Evolutionary conservation across 1,140 invertebrate genomes (phyloP), one percentile per base, ranked within the genome.

Genomic region (Heliothis virescens): DNA sequence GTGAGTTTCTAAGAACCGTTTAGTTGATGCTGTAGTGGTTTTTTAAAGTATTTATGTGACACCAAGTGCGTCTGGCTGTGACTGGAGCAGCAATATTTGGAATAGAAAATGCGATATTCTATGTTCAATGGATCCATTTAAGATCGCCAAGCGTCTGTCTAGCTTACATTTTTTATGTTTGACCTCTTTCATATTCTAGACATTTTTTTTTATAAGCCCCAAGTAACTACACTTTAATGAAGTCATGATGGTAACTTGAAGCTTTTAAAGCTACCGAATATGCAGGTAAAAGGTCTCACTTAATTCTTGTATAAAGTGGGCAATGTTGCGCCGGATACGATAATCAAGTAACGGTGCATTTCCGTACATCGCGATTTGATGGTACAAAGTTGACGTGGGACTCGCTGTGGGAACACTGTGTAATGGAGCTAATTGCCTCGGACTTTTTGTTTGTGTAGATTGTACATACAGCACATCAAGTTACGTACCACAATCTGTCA

Each of bases 291-390:
- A 71, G 63, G 41, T 67, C 67, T 29, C 21, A 71, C 48, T 29
- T 71, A 26, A 71, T 71, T 71, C 67, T 48, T 29, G 67, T 18
- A 53, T 71, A 71, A 52, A 26, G 67, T 29, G 48, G 48, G 48
- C 26, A 71, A 53, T 71, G 67, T 71, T 67, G 21, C 67, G 48
- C 48, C 67, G 67, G 67, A 71, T 71, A 71, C 67, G 67, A 26
- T 71, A 71, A 71, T 71, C 67, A 52, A 71, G 48, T 71, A 71
- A 71, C 67, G 67, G 67, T 29, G 5, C 48, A 26, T 71, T 52
- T 71, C 67, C 67, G 48, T 52, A 26, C 48, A 21, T 26, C 67
- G 67, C 21, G 63, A 48, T 48, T 48, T 21, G 63, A 13, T 48
- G n/a, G 41, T 18, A 71, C 67, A 53, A 53, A 29, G 48, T 71